Evolutionary conservation across 2,888 invertebrate species (phyloP).

Genomic region (Frankliniella intonsa): DNA sequence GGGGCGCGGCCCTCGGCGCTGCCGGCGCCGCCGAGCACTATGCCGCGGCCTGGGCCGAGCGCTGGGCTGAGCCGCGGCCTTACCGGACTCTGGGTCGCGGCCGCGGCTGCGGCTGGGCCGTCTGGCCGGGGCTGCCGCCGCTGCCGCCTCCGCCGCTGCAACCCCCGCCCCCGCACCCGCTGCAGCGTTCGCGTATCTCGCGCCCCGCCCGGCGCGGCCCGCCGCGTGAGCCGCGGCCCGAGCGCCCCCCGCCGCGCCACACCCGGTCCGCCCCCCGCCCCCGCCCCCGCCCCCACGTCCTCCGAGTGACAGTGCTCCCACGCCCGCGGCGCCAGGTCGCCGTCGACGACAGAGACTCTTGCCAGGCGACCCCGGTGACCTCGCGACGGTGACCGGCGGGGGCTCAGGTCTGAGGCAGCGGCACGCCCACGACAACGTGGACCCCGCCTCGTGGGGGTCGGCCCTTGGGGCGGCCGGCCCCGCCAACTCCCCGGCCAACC

Average conservation of each 20-base stretch:
- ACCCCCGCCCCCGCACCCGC: constrained; percentile 30
- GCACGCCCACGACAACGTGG: constrained; percentile 10
- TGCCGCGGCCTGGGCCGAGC: not conserved
- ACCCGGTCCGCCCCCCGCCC: not conserved
- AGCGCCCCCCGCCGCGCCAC: not conserved
- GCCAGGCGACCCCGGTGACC: not conserved
- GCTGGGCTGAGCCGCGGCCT: constrained; percentile 28
- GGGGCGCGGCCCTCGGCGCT: too few relatives aligned
- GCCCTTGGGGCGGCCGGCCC: constrained; percentile 14
- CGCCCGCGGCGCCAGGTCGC: not conserved
- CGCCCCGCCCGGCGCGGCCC: not conserved
- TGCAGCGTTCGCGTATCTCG: constrained; percentile 30
- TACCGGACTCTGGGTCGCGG: not conserved
- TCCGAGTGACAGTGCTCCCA: not conserved
- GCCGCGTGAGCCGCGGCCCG: not conserved
- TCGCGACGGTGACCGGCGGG: not conserved
- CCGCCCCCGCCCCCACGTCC: not conserved
- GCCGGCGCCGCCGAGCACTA: not conserved
- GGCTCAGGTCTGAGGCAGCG: not conserved
- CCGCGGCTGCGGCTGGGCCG: constrained; percentile 1
- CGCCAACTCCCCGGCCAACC: constrained; percentile 2
- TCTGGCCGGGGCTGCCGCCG: constrained; percentile 17
- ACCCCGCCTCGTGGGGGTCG: constrained; percentile 13
- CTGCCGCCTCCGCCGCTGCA: constrained; percentile 21
- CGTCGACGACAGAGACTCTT: not conserved